Base-by-base conservation (phyloP, 2,888 invertebrate genomes). In the Caenorhabditis japonica region DNA sequence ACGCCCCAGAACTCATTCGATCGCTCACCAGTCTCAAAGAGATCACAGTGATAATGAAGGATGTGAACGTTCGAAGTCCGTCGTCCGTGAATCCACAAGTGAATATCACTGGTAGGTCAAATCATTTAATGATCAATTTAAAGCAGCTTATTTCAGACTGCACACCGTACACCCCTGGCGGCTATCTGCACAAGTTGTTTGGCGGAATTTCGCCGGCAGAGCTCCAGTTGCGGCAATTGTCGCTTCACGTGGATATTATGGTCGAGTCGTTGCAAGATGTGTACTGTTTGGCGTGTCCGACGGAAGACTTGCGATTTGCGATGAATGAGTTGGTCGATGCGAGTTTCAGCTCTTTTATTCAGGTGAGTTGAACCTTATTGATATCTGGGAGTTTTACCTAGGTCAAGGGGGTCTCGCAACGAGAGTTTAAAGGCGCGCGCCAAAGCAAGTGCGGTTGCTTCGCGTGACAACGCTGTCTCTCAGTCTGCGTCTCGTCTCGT, bases 161-260 rank as follows among this genome's bases (percentile, higher is more conserved):
- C 34, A 76, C 77, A 4, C 76, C 80, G 19, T 84, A 80, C 66
- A 64, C 76, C 1, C 68, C 62, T 12, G 82, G 83, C 15, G 84
- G 84, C 13, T 83, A 77, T 27, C 43, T 82, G 43, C 60, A 60
- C 2, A 69, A 73, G 33, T 55, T 84, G n/a, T 66, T 81, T 33
- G 41, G 53, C 5, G 27, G 74, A 34, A 60, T 76, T 8, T 55
- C 73, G 0, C 76, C 76, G 15, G 30, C 59, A 2, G 49, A 66
- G 3, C 52, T 72, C 10, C 17, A 59, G 3, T 56, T 79, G 15
- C 59, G 70, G 19, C 77, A 79, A 21, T 64, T 83, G 15, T 74
- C 72, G 1, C 46, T 84, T 4, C 82, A 81, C 47, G 75, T 84
- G n/a, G 84, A 84, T 58, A 73, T 83, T 27, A 78, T 80, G 66